phyloP scores from a whole-genome alignment of 2,797 vertebrate genomes.

The Microchirus variegatus region DNA sequence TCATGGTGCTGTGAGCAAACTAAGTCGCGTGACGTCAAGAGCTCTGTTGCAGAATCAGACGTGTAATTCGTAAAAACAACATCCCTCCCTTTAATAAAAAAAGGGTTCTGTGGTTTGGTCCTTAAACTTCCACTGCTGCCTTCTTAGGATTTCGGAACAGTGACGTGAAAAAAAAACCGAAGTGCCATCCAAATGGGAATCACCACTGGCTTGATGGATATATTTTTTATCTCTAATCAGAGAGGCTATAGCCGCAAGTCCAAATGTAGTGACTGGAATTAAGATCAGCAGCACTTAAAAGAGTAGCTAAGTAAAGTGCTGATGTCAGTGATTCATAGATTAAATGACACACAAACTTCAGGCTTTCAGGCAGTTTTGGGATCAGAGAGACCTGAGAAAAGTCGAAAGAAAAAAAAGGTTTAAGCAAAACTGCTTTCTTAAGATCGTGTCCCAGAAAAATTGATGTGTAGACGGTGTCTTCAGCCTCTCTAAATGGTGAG shows the following conservation, averaged over 20 bases:
- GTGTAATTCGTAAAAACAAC: too few relatives aligned
- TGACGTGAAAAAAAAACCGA: not conserved
- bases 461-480: too few relatives aligned
- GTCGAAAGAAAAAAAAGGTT: not conserved
- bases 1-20: too few relatives aligned
- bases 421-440: not conserved
- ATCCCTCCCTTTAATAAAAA: too few relatives aligned
- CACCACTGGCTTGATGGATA: conserved; percentile 16
- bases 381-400: not conserved
- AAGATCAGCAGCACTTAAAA: conserved; percentile 2
- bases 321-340: conserved; percentile 9
- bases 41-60: too few relatives aligned
- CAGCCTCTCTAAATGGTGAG: too few relatives aligned
- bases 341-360: conserved; percentile 3
- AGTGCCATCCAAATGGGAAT: not conserved
- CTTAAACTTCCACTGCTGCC: too few relatives aligned
- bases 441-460: not conserved
- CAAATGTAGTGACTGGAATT: conserved; percentile 2
- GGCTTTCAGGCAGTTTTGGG: not conserved
- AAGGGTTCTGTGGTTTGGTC: too few relatives aligned
- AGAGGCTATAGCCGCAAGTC: not conserved
- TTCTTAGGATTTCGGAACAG: too few relatives aligned
- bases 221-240: conserved; percentile 4
- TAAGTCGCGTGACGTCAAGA: too few relatives aligned
- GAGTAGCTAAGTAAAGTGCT: conserved; percentile 10